Base-by-base conservation (phyloP, 2,113 vertebrate genomes). In the Campylomormyrus numenius region DNA sequence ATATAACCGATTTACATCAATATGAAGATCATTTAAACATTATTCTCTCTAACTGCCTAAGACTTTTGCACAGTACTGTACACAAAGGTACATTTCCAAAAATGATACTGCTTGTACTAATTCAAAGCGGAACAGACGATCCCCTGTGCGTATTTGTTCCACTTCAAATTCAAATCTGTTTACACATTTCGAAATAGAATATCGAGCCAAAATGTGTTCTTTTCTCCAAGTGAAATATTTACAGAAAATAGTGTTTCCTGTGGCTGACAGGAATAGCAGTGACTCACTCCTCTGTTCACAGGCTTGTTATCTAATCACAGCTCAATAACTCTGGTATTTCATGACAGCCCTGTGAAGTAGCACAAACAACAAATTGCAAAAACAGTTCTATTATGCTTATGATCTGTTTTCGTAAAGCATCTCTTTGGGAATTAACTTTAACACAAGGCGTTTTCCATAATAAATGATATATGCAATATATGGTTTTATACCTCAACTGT, bases 301-400 rank as follows among this genome's bases (percentile, higher is more conserved):
- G 31, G n/a, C 27, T 45, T 87, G 27, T 87, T 87, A 53, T 53
- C n/a, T 53, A 87, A 87, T 39, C 49, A 56, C 85, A 87, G 85
- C 10, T 87, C 85, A 56, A 56, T 87, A 87, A 56, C 85, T 27
- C 31, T n/a, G 8, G 85, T 39, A 53, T 87, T 87, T 87, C 27
- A 87, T 87, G 50, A 56, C 50, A 27, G 27, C 13, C 21, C n/a
- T 35, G 6, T 87, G 46, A 87, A 87, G 11, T 8, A 53, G 31
- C 39, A 39, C 85, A 56, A 87, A 56, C 85, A 87, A 17, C 50
- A 56, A 87, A 24, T 53, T 87, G 48, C 31, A 56, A 31, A 87
- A 53, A 53, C 85, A 87, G n/a, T 15, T 87, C 27, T 80, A 35
- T 80, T 19, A 19, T 2, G 15, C 15, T 42, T 19, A 31, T 11